Percentiles rank a stretch among this genome's conserved stretches.
phyloP scores from a whole-genome alignment of 2,888 invertebrate species.

The Boloria selene region DNA sequence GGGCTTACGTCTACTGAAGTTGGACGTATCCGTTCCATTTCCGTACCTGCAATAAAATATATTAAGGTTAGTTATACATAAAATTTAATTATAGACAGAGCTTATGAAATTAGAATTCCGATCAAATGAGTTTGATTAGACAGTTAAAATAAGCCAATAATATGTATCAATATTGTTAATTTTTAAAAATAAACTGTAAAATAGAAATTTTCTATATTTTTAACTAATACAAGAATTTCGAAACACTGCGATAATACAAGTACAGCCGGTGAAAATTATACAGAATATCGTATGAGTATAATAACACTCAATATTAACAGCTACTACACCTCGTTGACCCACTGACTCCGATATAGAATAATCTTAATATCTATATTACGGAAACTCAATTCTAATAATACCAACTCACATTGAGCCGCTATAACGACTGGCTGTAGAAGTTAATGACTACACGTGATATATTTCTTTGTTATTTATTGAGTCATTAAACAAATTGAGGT shows the following conservation, averaged over 20 bases:
- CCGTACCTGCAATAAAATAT: slow-evolving; percentile 71
- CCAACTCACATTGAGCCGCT: slow-evolving; percentile 47
- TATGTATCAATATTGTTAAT: too few species aligned
- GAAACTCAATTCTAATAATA: slow-evolving; percentile 35
- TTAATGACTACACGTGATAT: slow-evolving; percentile 19
- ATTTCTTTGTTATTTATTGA: too few species aligned
- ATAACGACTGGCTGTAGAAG: slow-evolving; percentile 39
- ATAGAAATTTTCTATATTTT: background rate
- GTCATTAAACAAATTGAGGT: too few species aligned
- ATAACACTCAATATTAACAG: slow-evolving; percentile 14
- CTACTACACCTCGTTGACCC: slow-evolving; percentile 20
- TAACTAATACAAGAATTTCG: background rate
- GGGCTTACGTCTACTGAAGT: slow-evolving; percentile 22
- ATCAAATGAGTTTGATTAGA: too few species aligned
- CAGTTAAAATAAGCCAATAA: too few species aligned
- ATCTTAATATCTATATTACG: slow-evolving; percentile 28
- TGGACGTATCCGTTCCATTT: slow-evolving; percentile 46
- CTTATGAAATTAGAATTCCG: too few species aligned
- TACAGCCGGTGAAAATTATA: slow-evolving; percentile 5
- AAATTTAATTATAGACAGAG: background rate
- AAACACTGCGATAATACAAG: background rate
- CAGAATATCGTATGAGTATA: slow-evolving; percentile 7
- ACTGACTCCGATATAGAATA: slow-evolving; percentile 27
- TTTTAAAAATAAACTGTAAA: background rate
- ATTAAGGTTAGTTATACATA: slow-evolving; percentile 53